Percentiles rank a stretch among this genome's conserved stretches.
Evolutionary conservation across 2,888 invertebrate genomes (phyloP).

Genomic region (Stenchaetothrips biformis): DNA sequence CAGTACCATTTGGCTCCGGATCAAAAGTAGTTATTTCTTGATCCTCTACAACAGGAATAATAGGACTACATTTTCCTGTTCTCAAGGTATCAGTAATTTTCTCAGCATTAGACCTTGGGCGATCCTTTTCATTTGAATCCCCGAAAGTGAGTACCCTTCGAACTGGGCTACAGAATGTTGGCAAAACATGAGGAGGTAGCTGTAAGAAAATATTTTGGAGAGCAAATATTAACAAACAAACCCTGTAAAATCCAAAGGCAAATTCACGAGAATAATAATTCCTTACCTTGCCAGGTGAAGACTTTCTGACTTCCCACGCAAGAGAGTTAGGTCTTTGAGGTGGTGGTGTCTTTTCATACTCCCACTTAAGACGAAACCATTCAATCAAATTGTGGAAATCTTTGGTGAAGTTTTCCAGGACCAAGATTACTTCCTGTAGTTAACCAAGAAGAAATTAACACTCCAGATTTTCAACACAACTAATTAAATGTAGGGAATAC

Average conservation of each 20-base stretch:
- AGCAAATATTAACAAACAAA: background rate
- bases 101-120: background rate
- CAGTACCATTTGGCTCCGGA: background rate
- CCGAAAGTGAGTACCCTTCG: background rate
- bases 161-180: background rate
- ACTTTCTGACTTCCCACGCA: constrained; percentile 94
- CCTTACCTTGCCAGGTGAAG: constrained; percentile 56
- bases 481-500: background rate
- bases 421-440: constrained; percentile 84
- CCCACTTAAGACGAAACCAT: constrained; percentile 90
- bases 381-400: constrained; percentile 92
- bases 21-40: background rate
- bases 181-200: background rate
- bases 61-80: constrained; percentile 6
- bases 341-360: constrained; percentile 83
- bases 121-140: background rate
- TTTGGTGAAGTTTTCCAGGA: constrained; percentile 87
- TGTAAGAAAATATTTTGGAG: background rate
- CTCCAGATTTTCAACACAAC: background rate
- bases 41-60: background rate
- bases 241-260: background rate
- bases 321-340: constrained; percentile 82
- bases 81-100: background rate
- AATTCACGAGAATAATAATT: background rate
- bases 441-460: background rate